Evolutionary conservation across 37 sponge, comb jelly and placozoan species (phyloP).

Genomic region (Bolinopsis microptera): DNA sequence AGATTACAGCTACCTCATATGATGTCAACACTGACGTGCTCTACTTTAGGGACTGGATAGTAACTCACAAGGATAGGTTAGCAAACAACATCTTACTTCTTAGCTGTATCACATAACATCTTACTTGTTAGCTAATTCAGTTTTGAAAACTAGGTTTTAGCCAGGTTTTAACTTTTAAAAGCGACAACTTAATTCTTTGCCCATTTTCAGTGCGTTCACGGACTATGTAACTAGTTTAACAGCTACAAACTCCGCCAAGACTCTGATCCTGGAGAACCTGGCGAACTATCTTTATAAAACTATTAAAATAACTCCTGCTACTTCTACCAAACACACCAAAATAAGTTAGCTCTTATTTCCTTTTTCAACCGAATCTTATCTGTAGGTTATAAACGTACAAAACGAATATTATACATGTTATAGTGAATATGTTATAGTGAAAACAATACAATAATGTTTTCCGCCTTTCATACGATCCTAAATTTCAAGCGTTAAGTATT

Average conservation of each 20-base stretch:
- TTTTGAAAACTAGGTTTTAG: too few relatives aligned
- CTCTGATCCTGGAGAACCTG: not conserved
- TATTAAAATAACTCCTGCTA: not conserved
- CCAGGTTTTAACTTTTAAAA: too few relatives aligned
- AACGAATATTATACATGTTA: too few relatives aligned
- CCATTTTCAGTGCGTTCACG: constrained; percentile 35
- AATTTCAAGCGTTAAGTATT: too few relatives aligned
- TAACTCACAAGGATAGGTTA: constrained; percentile 1
- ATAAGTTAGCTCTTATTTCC: not conserved
- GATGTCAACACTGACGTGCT: constrained; percentile 7
- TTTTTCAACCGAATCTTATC: not conserved
- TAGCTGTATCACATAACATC: too few relatives aligned
- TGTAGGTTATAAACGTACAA: too few relatives aligned
- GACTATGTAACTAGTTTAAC: not conserved
- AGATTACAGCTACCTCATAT: not conserved
- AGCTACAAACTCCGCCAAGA: not conserved
- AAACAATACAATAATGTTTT: too few relatives aligned
- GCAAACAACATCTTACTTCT: too few relatives aligned
- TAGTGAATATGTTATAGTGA: too few relatives aligned
- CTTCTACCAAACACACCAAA: not conserved
- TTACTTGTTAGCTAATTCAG: too few relatives aligned
- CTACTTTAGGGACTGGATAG: not conserved
- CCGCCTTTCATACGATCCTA: too few relatives aligned
- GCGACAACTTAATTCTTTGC: too few relatives aligned
- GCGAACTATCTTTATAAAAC: constrained; percentile 1